These are phyloP conservation scores for Cervus canadensis DNA, from an alignment of 2,113 vertebrate genomes.

Conservation along the genomic window DNA sequence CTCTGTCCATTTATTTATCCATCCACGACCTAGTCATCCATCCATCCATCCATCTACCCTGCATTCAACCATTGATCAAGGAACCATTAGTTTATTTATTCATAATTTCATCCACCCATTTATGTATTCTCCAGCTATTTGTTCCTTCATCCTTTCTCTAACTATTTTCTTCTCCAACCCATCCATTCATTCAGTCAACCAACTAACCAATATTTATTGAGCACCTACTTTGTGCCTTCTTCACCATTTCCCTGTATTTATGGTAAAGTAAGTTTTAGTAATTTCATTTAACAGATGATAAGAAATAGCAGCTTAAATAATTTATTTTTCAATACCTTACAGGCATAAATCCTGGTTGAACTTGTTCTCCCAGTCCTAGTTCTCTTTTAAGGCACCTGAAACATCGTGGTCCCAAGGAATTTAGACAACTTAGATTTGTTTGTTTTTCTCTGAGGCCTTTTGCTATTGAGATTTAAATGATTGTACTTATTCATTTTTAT, in stretches of 20 bases:
- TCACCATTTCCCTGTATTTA: neutral
- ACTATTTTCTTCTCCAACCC: neutral
- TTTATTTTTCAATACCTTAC: neutral
- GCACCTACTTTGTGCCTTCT: neutral
- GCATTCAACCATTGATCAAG: neutral
- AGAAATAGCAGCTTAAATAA: neutral
- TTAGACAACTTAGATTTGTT: neutral
- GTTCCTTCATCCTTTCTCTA: neutral
- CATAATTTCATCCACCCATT: neutral
- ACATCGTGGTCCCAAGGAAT: neutral
- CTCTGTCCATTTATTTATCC: neutral
- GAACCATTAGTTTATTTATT: neutral
- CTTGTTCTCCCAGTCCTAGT: neutral
- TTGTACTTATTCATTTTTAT: neutral
- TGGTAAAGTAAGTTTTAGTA: neutral
- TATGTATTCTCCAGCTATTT: neutral
- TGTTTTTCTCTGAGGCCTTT: neutral
- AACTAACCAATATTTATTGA: neutral
- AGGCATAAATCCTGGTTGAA: neutral
- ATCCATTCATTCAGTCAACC: neutral
- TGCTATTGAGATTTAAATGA: neutral
- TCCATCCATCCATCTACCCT: neutral
- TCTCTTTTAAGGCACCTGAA: neutral
- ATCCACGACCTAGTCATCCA: neutral
- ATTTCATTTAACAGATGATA: neutral